Conservation (phyloP, 2,888 invertebrate genomes). For the Dicyrtomina minuta region DNA sequence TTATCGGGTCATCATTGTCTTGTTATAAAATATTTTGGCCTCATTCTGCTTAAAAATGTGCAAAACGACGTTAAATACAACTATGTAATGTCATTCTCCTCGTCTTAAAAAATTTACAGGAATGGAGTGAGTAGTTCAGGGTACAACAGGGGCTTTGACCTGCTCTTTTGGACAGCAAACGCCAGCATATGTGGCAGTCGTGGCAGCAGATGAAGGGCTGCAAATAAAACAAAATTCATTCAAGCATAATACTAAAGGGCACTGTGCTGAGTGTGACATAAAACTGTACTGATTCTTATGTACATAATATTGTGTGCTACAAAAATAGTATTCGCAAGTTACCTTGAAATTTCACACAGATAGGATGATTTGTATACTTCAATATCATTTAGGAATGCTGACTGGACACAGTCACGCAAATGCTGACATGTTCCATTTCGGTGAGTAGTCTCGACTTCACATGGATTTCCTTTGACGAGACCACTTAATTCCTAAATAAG, state of each 20-base stretch:
- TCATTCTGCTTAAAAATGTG: too few relatives aligned
- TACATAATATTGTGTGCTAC: too few relatives aligned
- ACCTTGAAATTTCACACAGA: constrained; percentile 37
- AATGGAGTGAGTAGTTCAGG: too few relatives aligned
- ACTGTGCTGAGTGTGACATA: background rate
- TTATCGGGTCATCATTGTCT: too few relatives aligned
- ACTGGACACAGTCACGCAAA: constrained; percentile 48
- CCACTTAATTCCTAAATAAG: constrained; percentile 10
- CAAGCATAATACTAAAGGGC: too few relatives aligned
- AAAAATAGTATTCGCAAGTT: too few relatives aligned
- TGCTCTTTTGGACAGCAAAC: constrained; percentile 8
- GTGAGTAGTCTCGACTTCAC: constrained; percentile 8
- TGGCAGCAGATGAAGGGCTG: background rate
- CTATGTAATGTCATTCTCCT: too few relatives aligned
- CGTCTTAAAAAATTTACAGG: too few relatives aligned
- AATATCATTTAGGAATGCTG: constrained; percentile 40
- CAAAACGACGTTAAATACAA: too few relatives aligned
- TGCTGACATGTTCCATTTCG: constrained; percentile 43
- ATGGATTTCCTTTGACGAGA: background rate
- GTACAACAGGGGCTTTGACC: background rate
- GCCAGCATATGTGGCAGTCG: constrained; percentile 17
- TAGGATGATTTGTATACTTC: constrained; percentile 37
- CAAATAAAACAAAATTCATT: background rate
- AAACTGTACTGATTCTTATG: background rate
- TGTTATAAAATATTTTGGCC: too few relatives aligned